These are phyloP conservation scores for Zhuqinia jingwanae DNA, from an alignment of 2,888 invertebrate genomes.

Conservation along the genomic window DNA sequence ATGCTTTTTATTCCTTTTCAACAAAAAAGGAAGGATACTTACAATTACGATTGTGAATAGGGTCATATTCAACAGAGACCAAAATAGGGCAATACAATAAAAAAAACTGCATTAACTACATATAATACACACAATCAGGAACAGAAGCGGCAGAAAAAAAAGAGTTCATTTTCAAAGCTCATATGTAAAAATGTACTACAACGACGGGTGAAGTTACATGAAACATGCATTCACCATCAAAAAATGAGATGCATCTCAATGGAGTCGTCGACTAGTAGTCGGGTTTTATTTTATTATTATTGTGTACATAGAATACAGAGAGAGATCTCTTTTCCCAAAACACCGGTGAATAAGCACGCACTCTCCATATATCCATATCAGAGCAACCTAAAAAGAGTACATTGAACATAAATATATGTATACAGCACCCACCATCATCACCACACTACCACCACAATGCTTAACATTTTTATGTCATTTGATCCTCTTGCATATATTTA, in stretches of 20 bases:
- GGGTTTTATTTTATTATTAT: no score
- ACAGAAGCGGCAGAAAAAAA: no score
- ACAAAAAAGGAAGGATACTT: conserved; percentile 32
- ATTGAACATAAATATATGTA: not conserved
- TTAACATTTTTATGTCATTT: conserved; percentile 37
- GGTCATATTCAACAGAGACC: conserved; percentile 57
- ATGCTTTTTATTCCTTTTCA: conserved; percentile 47
- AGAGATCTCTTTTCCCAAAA: not conserved
- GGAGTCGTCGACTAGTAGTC: no score
- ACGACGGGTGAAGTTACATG: conserved; percentile 15
- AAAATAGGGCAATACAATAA: conserved; percentile 55
- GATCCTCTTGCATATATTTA: conserved; percentile 40
- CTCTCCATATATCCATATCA: not conserved
- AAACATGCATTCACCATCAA: conserved; percentile 13
- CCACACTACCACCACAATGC: no score
- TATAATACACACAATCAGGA: conserved; percentile 20
- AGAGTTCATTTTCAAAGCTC: conserved; percentile 1
- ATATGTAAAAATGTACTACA: no score
- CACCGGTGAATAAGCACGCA: not conserved
- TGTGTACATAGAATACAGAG: no score
- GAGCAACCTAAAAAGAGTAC: not conserved
- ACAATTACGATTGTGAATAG: conserved; percentile 45
- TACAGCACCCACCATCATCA: conserved; percentile 30
- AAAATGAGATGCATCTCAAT: no score
- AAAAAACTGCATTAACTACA: conserved; percentile 35